These are phyloP conservation scores for Gymnorhina tibicen DNA, from an alignment of 2,113 vertebrate species.

Conservation along the genomic window DNA sequence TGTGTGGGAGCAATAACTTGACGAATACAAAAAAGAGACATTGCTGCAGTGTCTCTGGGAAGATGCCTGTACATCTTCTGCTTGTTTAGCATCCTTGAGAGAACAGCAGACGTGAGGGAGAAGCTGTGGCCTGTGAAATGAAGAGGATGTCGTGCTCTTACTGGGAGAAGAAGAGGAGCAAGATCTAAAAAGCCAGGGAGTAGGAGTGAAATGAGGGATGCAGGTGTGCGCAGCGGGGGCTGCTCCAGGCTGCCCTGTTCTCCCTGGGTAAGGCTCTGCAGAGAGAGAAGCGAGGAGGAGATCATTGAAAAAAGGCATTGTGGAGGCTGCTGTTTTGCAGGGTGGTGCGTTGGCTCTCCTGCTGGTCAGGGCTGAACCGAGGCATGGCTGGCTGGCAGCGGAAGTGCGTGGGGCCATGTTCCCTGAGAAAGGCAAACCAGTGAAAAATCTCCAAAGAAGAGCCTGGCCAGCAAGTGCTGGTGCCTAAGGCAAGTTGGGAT, in stretches of 20 bases:
- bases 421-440: background rate
- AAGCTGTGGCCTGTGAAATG: background rate
- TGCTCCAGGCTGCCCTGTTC: background rate
- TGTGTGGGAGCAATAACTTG: slow-evolving; percentile 15
- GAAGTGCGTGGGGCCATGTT: rapidly evolving
- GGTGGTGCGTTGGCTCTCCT: rapidly evolving
- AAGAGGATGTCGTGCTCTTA: background rate
- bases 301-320: background rate
- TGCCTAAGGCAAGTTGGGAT: background rate
- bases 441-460: background rate
- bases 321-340: background rate
- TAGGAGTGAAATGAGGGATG: background rate
- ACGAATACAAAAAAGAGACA: background rate
- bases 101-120: background rate
- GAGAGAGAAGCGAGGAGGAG: background rate
- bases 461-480: background rate
- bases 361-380: background rate
- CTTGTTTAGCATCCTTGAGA: background rate
- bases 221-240: background rate
- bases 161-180: background rate
- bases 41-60: background rate
- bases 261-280: background rate
- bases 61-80: background rate
- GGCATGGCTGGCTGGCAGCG: background rate
- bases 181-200: background rate